Evolutionary conservation across 2,113 vertebrate species (phyloP), one percentile per base, ranked within the genome.

Genomic region (Myotis davidii): DNA sequence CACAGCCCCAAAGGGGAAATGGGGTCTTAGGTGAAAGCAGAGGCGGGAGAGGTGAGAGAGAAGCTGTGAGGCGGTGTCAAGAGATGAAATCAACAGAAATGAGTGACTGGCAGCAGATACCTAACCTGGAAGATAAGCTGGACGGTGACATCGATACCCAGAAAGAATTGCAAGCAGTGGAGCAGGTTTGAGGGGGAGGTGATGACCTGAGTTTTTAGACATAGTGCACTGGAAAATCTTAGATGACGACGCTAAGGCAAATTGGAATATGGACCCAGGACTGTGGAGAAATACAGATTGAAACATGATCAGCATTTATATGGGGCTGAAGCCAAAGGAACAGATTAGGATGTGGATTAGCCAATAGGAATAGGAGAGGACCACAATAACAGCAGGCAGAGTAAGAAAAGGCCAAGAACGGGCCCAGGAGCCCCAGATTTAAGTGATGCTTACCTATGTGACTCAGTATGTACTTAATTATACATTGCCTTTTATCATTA

Each of bases 21-120:
- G 2, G 3, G 25, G 54, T 42, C 79, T 77, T 27, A 10, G 20
- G 39, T 48, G 23, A 67, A 59, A 32, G 76, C 17, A 16, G 34
- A 34, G 23, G 21, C 1, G 8, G 50, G 0, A 16, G 34, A 34
- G 23, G 21, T 0, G 13, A 42, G 0, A 91, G 59, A 9, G 70
- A 45, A 67, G 37, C 64, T 0, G 3, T 5, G 45, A 65, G 23
- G 29, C 50, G 9, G 17, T 21, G n/a, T 61, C 56, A 34, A 34
- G 42, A 42, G 59, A 32, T 18, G 6, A 27, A 12, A n/a, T 12
- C 3, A 2, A 21, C 3, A 25, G 39, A 69, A 56, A 6, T 20
- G 20, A 74, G 20, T 10, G 25, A 16, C 21, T 1, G 21, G 50
- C 27, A 27, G 7, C 59, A 77, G n/a, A 50, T 20, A 3, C 9